phyloP scores from a whole-genome alignment of 2,888 invertebrate species.

The Xanthia togata region DNA sequence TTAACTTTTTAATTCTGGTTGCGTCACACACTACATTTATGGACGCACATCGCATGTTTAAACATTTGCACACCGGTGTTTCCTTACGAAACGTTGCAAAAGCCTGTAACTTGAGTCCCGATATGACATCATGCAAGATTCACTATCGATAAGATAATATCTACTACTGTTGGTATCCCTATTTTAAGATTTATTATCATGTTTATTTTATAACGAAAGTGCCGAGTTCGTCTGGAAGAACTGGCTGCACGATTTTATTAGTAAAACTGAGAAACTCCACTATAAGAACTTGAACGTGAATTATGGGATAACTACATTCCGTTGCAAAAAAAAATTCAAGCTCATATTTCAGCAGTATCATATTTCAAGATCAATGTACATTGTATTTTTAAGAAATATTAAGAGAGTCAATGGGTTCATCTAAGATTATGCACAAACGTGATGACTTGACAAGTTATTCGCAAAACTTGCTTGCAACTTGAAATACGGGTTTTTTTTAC shows the following conservation, averaged over 20 bases:
- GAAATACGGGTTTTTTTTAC: conserved; percentile 24
- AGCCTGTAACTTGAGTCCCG: conserved; percentile 64
- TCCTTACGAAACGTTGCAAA: conserved; percentile 62
- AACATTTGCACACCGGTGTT: conserved; percentile 58
- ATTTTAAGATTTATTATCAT: conserved; percentile 50
- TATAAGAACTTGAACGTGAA: background rate
- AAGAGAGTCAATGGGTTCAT: conserved; percentile 29
- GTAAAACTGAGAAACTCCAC: background rate
- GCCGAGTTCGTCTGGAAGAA: background rate
- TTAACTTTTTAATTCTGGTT: conserved; percentile 47
- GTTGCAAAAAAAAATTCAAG: background rate
- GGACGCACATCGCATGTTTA: conserved; percentile 55
- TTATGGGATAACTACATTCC: background rate
- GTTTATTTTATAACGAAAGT: conserved; percentile 37
- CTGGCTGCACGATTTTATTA: background rate
- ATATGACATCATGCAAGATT: conserved; percentile 65
- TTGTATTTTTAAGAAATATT: conserved; percentile 23
- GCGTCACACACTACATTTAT: conserved; percentile 40
- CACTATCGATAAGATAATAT: conserved; percentile 53
- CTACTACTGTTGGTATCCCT: conserved; percentile 40
- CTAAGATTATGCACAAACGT: conserved; percentile 39
- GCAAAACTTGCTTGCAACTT: conserved; percentile 21
- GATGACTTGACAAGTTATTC: conserved; percentile 39
- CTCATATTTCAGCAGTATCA: too few relatives aligned
- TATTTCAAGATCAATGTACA: background rate